Conservation (phyloP, 2,888 invertebrate species). For the Himalopsyche tibetana region DNA sequence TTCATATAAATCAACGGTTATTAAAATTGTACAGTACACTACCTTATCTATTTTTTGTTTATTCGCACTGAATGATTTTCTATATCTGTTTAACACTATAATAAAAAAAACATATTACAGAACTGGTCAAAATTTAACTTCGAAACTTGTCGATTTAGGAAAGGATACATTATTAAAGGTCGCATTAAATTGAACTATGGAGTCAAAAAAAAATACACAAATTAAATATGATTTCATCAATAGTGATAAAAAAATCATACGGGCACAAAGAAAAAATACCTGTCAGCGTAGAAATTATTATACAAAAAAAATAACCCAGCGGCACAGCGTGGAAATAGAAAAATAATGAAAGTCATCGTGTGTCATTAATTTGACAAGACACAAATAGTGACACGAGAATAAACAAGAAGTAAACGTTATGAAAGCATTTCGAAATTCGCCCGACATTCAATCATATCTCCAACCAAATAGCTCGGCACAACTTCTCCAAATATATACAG, state of each 20-base stretch:
- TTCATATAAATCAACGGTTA: no score
- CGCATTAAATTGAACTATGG: neutral
- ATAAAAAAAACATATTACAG: no score
- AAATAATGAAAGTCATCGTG: conserved; percentile 29
- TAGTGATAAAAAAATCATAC: neutral
- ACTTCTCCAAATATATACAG: neutral
- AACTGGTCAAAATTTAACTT: no score
- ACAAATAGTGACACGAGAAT: conserved; percentile 16
- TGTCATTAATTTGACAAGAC: conserved; percentile 34
- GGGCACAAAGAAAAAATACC: neutral
- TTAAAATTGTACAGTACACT: no score
- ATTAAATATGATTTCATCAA: neutral
- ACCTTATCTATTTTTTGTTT: no score
- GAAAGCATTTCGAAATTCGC: conserved; percentile 26
- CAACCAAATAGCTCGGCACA: neutral
- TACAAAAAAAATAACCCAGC: neutral
- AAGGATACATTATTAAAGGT: neutral
- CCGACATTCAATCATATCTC: conserved; percentile 30
- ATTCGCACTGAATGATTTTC: no score
- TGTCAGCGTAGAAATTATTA: neutral
- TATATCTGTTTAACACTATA: no score
- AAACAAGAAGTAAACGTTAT: conserved; percentile 25
- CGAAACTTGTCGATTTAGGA: neutral
- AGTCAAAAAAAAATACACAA: neutral
- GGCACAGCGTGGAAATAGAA: conserved; percentile 4